Evolutionary conservation across 1,140 invertebrate species (phyloP).

Genomic region (Drosophila suzukii): DNA sequence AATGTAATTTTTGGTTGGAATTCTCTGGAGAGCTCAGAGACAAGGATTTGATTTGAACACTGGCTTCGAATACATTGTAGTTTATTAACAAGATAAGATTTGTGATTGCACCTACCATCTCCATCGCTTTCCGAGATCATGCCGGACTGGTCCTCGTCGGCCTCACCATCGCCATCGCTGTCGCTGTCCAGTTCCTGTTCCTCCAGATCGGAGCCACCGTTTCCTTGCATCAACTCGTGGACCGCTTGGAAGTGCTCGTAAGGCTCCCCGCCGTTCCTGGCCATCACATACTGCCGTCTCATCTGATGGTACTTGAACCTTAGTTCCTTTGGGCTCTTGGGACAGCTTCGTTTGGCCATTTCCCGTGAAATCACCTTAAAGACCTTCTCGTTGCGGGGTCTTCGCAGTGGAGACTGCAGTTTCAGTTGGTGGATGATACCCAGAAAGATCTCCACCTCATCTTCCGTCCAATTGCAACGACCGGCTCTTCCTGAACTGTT

Average conservation of each 20-base stretch:
- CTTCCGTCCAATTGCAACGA: slow-evolving; percentile 39
- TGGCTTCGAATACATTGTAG: not conserved
- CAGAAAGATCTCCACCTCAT: slow-evolving; percentile 47
- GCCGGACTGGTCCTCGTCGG: slow-evolving; percentile 34
- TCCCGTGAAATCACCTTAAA: slow-evolving; percentile 49
- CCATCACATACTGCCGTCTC: slow-evolving; percentile 33
- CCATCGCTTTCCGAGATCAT: slow-evolving; percentile 40
- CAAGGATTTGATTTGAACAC: no score
- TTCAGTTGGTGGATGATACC: slow-evolving; percentile 33
- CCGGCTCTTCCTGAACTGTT: not conserved
- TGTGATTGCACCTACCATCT: slow-evolving; percentile 29
- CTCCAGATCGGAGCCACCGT: slow-evolving; percentile 16
- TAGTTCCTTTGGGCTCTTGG: slow-evolving; percentile 51
- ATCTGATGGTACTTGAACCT: slow-evolving; percentile 51
- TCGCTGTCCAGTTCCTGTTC: slow-evolving; percentile 30
- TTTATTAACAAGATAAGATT: no score
- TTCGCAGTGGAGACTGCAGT: slow-evolving; percentile 38
- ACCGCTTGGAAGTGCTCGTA: slow-evolving; percentile 42
- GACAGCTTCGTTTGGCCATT: slow-evolving; percentile 32
- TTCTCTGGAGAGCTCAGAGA: no score
- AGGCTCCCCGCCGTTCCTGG: slow-evolving; percentile 18
- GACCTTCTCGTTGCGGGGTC: slow-evolving; percentile 48
- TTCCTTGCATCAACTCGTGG: slow-evolving; percentile 34
- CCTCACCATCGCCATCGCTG: slow-evolving; percentile 36
- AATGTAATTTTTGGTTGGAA: no score